Evolutionary conservation across 2,113 vertebrate species (phyloP).

Genomic region (Chionodraco myersi): DNA sequence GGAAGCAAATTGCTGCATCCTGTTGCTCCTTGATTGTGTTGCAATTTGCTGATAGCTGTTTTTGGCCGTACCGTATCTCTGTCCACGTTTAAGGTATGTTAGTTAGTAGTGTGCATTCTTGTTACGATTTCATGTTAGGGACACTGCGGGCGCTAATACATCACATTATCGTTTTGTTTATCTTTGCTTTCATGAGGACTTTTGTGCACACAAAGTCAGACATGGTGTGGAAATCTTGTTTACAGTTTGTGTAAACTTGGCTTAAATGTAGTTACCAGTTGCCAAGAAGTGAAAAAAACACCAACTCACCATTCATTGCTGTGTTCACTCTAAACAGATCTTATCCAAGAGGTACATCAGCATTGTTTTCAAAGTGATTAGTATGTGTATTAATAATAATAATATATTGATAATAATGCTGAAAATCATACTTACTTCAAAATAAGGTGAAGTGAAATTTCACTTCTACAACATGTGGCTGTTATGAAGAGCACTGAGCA

Average conservation of each 20-base stretch:
- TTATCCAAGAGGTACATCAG: background rate
- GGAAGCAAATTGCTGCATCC: background rate
- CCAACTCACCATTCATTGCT: background rate
- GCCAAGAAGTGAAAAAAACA: background rate
- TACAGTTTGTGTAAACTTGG: background rate
- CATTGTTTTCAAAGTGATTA: background rate
- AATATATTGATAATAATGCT: background rate
- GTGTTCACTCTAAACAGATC: background rate
- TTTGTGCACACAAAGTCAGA: background rate
- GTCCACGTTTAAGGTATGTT: too few relatives aligned
- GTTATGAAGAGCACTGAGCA: background rate
- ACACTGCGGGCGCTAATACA: too few relatives aligned
- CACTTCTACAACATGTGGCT: background rate
- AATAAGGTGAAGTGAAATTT: background rate
- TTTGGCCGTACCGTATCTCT: too few relatives aligned
- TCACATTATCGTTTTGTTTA: background rate
- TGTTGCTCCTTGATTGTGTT: background rate
- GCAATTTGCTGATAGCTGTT: too few relatives aligned
- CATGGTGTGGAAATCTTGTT: background rate
- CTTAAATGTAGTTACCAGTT: background rate
- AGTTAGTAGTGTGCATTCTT: too few relatives aligned
- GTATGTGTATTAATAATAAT: background rate
- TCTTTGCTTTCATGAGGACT: background rate
- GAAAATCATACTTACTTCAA: background rate
- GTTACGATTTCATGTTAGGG: too few relatives aligned